Base-by-base conservation (phyloP, 2,113 vertebrate species). In the Maccullochella peelii region DNA sequence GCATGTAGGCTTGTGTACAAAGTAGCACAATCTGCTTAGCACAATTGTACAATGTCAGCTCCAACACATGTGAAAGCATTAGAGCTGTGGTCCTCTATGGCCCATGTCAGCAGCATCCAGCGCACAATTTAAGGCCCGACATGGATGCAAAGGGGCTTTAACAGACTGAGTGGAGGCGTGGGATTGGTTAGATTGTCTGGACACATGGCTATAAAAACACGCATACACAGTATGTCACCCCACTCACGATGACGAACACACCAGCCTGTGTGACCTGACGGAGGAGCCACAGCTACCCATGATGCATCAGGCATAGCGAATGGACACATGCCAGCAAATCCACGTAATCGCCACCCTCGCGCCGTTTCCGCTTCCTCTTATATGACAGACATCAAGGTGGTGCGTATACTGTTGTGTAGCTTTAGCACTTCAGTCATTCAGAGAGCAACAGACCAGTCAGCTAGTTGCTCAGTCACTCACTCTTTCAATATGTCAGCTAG, bases 21-120 rank as follows among this genome's bases (percentile, higher is more conserved):
- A 90, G 87, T 87, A 78, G 69, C 79, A 71, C 77, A 91, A 87
- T 92, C 84, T 87, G 74, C 78, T 91, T 78, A 88, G 2, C 25
- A 20, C 77, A 79, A 74, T 82, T 90, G 87, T n/a, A 75, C 81
- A 82, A 82, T 85, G 71, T 59, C n/a, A 25, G 72, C 82, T 54
- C n/a, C 44, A 16, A 67, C 71, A 67, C 79, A 80, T 80, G 58
- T 79, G 47, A 58, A 61, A 66, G 50, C 73, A 52, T 75, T 72
- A 0, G 50, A 63, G 62, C 63, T 58, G 68, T 18, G 42, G 57
- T 52, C 67, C 14, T 0, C 33, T 11, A 20, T 76, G 66, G 1
- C 1, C 55, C 79, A 6, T 74, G 85, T 85, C 81, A 78, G 86
- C 66, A 58, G 70, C 27, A 67, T 83, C 87, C 85, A 63, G 79